phyloP scores from a whole-genome alignment of 2,113 vertebrate genomes.

The Pomatostomus ruficeps region DNA sequence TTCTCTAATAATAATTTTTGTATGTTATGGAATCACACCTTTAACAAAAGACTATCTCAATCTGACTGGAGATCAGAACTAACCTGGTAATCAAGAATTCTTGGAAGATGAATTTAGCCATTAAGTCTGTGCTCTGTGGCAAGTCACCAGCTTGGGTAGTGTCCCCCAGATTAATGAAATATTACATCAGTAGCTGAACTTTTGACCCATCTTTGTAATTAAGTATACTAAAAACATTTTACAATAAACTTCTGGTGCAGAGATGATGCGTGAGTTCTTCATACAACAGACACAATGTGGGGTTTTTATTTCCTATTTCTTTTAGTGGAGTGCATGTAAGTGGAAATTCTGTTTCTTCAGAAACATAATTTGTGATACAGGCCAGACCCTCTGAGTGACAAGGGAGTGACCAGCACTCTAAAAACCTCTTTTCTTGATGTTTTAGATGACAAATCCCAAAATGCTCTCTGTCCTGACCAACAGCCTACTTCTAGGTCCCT shows the following conservation, averaged over 20 bases:
- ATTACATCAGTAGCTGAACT: not conserved
- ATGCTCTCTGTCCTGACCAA: not conserved
- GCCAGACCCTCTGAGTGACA: not conserved
- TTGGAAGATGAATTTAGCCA: not conserved
- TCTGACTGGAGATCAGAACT: not conserved
- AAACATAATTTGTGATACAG: not conserved
- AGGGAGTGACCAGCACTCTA: not conserved
- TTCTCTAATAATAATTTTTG: not conserved
- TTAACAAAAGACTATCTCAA: not conserved
- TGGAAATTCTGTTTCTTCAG: not conserved
- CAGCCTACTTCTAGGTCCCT: not conserved
- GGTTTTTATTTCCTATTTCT: rapidly evolving
- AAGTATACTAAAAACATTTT: not conserved
- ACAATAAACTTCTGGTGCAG: not conserved
- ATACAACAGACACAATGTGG: rapidly evolving
- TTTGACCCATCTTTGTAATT: not conserved
- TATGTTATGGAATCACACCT: not conserved
- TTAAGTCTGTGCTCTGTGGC: not conserved
- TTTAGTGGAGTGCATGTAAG: not conserved
- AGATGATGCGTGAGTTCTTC: not conserved
- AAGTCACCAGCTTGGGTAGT: not conserved
- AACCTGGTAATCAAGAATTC: not conserved
- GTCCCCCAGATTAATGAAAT: not conserved
- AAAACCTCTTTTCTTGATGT: not conserved
- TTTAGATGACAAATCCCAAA: not conserved